Conservation (phyloP, 2,113 vertebrate species). For the Barnardius zonarius region DNA sequence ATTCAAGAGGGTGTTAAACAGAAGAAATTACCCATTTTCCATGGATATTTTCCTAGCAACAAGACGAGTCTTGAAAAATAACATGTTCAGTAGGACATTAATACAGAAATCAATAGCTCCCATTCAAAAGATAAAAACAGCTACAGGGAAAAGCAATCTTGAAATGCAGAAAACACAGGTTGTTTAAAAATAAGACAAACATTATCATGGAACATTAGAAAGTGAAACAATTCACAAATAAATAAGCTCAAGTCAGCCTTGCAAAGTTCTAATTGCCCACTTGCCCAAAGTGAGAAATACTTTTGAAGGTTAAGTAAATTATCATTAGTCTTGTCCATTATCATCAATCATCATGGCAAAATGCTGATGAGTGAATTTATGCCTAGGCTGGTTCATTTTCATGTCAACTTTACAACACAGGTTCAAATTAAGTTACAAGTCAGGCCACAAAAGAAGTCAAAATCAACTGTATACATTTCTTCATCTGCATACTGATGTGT, state of each 20-base stretch:
- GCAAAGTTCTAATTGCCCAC: neutral
- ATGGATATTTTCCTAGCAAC: neutral
- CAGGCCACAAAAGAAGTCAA: neutral
- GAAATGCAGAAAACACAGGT: neutral
- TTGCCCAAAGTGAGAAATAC: neutral
- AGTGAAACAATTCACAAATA: neutral
- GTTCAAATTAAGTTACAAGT: constrained; percentile 1
- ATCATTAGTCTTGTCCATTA: constrained; percentile 17
- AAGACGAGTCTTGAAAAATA: neutral
- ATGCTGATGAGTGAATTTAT: constrained; percentile 7
- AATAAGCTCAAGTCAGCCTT: neutral
- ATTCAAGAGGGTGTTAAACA: neutral
- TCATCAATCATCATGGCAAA: neutral
- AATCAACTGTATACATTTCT: neutral
- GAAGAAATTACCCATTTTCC: neutral
- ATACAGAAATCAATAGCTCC: neutral
- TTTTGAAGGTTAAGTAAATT: constrained; percentile 17
- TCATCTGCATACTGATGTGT: neutral
- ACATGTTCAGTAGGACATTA: neutral
- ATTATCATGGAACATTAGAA: neutral
- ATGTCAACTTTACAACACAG: neutral
- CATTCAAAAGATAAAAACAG: neutral
- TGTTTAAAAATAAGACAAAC: neutral
- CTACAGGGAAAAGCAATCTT: neutral
- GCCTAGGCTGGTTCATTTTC: neutral